Percentiles rank a stretch among this genome's conserved stretches.
Conservation (phyloP, 2,888 invertebrate genomes). For the Campopleginae sp. region DNA sequence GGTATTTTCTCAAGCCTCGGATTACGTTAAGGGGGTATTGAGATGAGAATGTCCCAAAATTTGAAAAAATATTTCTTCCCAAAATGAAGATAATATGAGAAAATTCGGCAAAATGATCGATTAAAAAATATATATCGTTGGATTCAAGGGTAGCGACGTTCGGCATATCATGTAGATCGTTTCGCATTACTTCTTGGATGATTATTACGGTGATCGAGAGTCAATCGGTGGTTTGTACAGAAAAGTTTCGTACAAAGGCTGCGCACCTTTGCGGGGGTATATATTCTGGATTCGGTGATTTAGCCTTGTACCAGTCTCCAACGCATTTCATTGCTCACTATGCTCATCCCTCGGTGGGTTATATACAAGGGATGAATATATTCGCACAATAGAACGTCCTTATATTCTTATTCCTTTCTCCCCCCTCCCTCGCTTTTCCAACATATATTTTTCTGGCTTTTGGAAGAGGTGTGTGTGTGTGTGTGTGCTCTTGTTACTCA, state of each 20-base stretch:
- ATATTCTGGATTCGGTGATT: conserved; percentile 60
- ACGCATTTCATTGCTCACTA: conserved; percentile 55
- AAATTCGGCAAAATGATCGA: no score
- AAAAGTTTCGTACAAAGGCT: conserved; percentile 15
- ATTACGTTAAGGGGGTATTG: no score
- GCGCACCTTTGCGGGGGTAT: conserved; percentile 54
- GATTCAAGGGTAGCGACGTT: no score
- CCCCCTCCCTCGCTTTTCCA: neutral
- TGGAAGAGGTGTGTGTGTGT: no score
- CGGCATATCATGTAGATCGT: no score
- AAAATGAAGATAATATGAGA: no score
- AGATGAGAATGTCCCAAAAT: no score
- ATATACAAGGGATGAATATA: conserved; percentile 62
- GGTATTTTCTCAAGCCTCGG: neutral
- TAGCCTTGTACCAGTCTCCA: conserved; percentile 56
- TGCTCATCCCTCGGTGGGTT: conserved; percentile 21
- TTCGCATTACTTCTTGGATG: neutral
- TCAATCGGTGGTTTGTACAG: conserved; percentile 28
- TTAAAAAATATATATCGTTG: no score
- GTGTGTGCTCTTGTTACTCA: conserved; percentile 28
- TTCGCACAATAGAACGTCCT: conserved; percentile 64
- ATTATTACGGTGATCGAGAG: conserved; percentile 22
- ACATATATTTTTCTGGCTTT: conserved; percentile 31
- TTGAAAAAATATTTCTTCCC: no score
- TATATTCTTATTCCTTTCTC: conserved; percentile 42